Evolutionary conservation across 2,888 invertebrate species (phyloP), one percentile per base, ranked within the genome.

Genomic region (Epicampocera succincta): DNA sequence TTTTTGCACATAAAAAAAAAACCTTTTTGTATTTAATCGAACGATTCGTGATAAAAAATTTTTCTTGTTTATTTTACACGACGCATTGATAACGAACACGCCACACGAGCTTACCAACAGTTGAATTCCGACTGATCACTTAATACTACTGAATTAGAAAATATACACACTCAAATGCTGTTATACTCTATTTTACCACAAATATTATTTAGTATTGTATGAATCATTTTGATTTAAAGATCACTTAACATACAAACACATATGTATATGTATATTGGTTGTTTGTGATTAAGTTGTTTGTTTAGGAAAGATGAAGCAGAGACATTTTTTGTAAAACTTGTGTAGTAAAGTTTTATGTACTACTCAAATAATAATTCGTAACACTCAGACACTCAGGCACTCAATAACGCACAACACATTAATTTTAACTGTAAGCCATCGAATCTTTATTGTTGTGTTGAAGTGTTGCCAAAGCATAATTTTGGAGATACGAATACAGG

Each of bases 101-200:
- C 54, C 15, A 75, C 19, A 52, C 44, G 71, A 71, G 65, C 69
- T 81, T 76, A 61, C 50, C 78, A 60, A 66, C 69, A 71, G 71
- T 75, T 66, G 71, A 71, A 50, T 61, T 74, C 40, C 46, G 69
- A 82, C 82, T 82, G 78, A 82, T 77, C 69, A 25, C 56, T 72
- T n/a, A 5, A 46, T 15, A 65, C 42, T 60, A n/a, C n/a, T 60
- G 56, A 60, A 19, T 69, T 5, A 25, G 1, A 15, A 72, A 65
- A 40, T 48, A 50, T 29, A 38, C 29, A 15, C n/a, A 19, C 54
- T 38, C 15, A 9, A 54, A 13, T 42, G 54, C n/a, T 56, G n/a
- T 33, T 17, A 46, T 46, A 17, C 9, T 11, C n/a, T 44, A n/a
- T 21, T 42, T 44, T 21, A 17, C 25, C 21, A 25, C 21, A 42